Percentiles rank a stretch among this genome's conserved stretches.
Evolutionary conservation across 2,113 vertebrate species (phyloP).

Genomic region (Antechinus flavipes): DNA sequence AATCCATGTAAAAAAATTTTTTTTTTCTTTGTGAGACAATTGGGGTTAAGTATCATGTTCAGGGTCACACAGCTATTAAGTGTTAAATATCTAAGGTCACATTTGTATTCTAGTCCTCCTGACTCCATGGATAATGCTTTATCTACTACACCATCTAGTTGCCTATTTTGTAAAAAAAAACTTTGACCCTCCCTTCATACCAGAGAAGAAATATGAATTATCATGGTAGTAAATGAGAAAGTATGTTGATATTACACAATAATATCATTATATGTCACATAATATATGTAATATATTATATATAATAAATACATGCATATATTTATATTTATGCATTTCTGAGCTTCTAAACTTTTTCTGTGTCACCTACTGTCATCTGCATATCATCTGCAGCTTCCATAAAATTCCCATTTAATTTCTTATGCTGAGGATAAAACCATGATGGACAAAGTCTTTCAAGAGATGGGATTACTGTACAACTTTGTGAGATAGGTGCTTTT

Average conservation of each 20-base stretch:
- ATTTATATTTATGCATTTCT: not conserved
- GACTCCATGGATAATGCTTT: too few relatives aligned
- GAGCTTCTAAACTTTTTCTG: not conserved
- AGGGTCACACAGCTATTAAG: too few relatives aligned
- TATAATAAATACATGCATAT: too few relatives aligned
- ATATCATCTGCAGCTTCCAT: not conserved
- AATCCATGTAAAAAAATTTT: not conserved
- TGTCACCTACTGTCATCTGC: not conserved
- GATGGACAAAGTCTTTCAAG: not conserved
- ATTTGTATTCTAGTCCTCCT: too few relatives aligned
- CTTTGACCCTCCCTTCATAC: not conserved
- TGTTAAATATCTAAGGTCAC: too few relatives aligned
- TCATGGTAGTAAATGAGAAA: not conserved
- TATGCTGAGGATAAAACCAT: not conserved
- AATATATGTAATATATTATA: too few relatives aligned
- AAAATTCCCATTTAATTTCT: not conserved
- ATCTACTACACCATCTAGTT: too few relatives aligned
- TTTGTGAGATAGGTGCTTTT: not conserved
- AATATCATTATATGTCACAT: too few relatives aligned
- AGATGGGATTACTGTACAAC: not conserved
- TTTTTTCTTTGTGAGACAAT: too few relatives aligned
- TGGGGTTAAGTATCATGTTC: too few relatives aligned
- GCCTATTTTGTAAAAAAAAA: too few relatives aligned
- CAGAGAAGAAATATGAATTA: not conserved
- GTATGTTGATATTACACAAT: not conserved